A percentile compares a stretch with the other conserved stretches of the same genome.
These are phyloP conservation scores for Smutsia temminckii DNA, from an alignment of 2,797 vertebrate genomes.

Conservation along the genomic window DNA sequence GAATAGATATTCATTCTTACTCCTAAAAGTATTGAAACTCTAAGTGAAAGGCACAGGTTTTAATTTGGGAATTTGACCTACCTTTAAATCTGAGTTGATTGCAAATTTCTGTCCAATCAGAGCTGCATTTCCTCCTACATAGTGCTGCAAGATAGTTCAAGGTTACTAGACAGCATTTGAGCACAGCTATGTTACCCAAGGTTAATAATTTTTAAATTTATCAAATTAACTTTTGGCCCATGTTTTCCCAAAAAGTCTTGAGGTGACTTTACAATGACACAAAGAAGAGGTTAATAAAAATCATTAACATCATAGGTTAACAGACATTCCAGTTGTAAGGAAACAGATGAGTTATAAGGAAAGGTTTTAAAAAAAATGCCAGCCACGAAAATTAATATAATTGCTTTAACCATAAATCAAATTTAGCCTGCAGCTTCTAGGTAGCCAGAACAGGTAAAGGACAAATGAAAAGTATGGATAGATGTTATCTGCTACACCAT, in stretches of 20 bases:
- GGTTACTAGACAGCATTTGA: slow-evolving; percentile 39
- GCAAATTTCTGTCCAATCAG: slow-evolving; percentile 97
- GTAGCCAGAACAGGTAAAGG: background rate
- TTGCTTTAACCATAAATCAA: background rate
- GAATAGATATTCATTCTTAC: background rate
- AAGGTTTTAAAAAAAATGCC: background rate
- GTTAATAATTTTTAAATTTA: slow-evolving; percentile 20
- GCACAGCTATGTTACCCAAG: slow-evolving; percentile 15
- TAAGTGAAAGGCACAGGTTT: slow-evolving; percentile 20
- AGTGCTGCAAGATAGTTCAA: slow-evolving; percentile 89
- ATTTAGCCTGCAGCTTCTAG: background rate
- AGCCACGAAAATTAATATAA: background rate
- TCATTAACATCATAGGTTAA: background rate
- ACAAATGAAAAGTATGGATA: background rate
- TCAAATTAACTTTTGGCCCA: background rate
- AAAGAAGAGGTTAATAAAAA: background rate
- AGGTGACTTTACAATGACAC: slow-evolving; percentile 14
- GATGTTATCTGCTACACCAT: background rate
- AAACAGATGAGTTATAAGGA: background rate
- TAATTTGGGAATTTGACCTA: slow-evolving; percentile 76
- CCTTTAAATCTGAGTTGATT: slow-evolving; percentile 91
- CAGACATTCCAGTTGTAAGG: background rate
- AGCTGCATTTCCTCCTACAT: slow-evolving; percentile 98
- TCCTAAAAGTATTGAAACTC: slow-evolving; percentile 32
- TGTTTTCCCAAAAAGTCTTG: background rate